Evolutionary conservation across 2,113 vertebrate species (phyloP), one percentile per base, ranked within the genome.

Genomic region (Corythornis cristatus): DNA sequence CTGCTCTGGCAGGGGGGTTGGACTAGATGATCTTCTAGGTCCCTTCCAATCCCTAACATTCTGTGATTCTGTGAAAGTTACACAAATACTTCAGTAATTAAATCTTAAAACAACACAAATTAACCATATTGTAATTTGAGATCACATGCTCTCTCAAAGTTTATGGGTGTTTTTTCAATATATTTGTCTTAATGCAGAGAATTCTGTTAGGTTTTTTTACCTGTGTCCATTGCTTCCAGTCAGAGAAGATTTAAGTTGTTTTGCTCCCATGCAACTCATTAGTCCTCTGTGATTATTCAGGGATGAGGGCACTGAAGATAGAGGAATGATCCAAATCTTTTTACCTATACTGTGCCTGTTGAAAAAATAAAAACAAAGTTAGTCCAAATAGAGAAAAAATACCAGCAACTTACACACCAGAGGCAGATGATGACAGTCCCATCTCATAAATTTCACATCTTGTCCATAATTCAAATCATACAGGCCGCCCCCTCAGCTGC

Each of bases 21-120:
- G 45, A 46, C 18, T 46, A 16, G 45, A 18, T 18, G 45, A 46
- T 46, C 45, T 45, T 45, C 15, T 7, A 45, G 43, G 43, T 45
- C 43, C 43, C 13, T 45, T 46, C 18, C 45, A 46, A 46, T 19
- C 45, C 45, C 45, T 46, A 19, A 18, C 45, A 46, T 19, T 19
- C 45, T 19, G 45, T 46, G 45, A 46, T 46, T 19, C 45, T 46
- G 45, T 46, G 45, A 94, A 97, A 97, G 78, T 92, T 91, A 95
- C 90, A 93, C 48, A 95, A 95, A 96, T 83, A 91, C 51, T 89
- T 92, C 92, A 79, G 80, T 83, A 95, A 96, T 93, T 84, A 28
- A 74, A 84, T 92, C 87, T 97, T 96, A 96, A 96, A 96, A 97
- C 90, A 96, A 81, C 10, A 1, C 65, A 96, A 93, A 93, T 87